phyloP scores from a whole-genome alignment of 2,888 invertebrate genomes.

The Abrostola triplasia region DNA sequence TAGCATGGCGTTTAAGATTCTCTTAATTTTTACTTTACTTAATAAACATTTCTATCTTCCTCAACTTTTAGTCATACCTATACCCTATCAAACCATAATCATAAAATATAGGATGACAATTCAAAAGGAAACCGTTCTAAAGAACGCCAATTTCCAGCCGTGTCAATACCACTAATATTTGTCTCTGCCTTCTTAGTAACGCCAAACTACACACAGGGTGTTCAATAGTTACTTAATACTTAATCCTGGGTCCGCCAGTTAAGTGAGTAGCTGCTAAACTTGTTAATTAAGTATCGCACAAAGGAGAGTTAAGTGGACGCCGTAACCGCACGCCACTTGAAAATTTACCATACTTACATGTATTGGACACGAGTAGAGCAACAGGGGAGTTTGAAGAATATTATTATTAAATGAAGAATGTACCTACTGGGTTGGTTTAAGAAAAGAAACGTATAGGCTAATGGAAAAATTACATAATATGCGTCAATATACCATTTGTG shows the following conservation, averaged over 20 bases:
- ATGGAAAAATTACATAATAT: too few species aligned
- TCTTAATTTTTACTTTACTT: too few species aligned
- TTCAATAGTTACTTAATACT: conserved; percentile 45
- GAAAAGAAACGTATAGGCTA: neutral
- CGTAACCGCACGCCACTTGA: conserved; percentile 55
- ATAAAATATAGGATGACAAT: too few species aligned
- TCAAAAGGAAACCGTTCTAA: too few species aligned
- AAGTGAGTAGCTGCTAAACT: conserved; percentile 50
- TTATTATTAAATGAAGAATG: neutral
- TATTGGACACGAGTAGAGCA: conserved; percentile 22
- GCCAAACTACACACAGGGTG: conserved; percentile 24
- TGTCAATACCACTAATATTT: neutral
- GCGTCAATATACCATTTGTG: too few species aligned
- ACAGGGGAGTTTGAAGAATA: conserved; percentile 7
- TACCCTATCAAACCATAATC: too few species aligned
- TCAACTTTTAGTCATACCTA: too few species aligned
- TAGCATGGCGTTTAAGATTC: too few species aligned
- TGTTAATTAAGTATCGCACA: conserved; percentile 60
- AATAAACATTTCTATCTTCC: too few species aligned
- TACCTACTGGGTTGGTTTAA: neutral
- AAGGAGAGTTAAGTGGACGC: conserved; percentile 56
- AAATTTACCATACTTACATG: conserved; percentile 47
- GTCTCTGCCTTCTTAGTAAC: conserved; percentile 24
- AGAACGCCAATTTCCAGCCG: too few species aligned
- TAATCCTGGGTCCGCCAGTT: conserved; percentile 40